phyloP scores from a whole-genome alignment of 2,888 invertebrate genomes.

The Drosophila pegasa region DNA sequence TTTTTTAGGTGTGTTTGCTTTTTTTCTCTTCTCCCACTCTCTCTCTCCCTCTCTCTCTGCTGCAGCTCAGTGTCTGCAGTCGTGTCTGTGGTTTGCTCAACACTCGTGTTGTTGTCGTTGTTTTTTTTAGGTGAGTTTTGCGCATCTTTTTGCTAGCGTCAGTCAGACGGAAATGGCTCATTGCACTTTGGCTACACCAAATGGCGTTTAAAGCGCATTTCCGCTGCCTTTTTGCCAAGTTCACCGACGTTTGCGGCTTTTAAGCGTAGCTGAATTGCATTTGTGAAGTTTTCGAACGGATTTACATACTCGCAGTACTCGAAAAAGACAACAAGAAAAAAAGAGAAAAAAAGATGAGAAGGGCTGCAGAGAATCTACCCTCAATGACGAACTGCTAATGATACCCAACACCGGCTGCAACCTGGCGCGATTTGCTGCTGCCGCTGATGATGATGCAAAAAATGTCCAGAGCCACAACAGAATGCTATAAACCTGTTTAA shows the following conservation, averaged over 20 bases:
- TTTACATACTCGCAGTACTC: conserved; percentile 25
- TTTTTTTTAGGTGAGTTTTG: conserved; percentile 12
- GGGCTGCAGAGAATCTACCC: conserved; percentile 50
- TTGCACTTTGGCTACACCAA: conserved; percentile 81
- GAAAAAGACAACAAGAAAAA: neutral
- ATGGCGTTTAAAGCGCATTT: conserved; percentile 81
- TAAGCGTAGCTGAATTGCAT: conserved; percentile 64
- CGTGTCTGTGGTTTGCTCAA: conserved; percentile 75
- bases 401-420: conserved; percentile 51
- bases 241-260: conserved; percentile 51
- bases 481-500: conserved; percentile 69
- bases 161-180: conserved; percentile 71
- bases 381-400: conserved; percentile 53
- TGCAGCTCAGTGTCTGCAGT: conserved; percentile 45
- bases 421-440: conserved; percentile 49
- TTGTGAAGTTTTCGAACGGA: conserved; percentile 16
- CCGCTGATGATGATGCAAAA: conserved; percentile 58
- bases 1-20: conserved; percentile 11
- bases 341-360: conserved; percentile 3
- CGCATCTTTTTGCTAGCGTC: conserved; percentile 12
- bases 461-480: conserved; percentile 22
- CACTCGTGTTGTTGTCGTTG: conserved; percentile 68
- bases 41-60: too few relatives aligned
- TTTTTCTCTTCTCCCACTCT: conserved; percentile 17
- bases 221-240: conserved; percentile 50